Base-by-base conservation (phyloP, 2,113 vertebrate genomes). In the Gallinago undulata region DNA sequence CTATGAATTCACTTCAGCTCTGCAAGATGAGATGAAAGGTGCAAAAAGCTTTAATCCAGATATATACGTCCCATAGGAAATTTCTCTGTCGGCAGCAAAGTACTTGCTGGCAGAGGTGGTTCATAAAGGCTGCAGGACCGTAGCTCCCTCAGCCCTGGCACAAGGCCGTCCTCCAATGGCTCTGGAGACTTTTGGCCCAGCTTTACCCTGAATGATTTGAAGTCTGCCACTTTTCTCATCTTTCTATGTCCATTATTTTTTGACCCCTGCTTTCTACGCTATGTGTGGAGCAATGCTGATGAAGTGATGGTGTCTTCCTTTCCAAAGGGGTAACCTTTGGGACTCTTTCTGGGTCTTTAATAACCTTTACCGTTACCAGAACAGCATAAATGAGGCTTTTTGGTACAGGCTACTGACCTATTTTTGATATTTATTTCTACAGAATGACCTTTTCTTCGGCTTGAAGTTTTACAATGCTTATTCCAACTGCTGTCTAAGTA, bases 381-480 rank as follows among this genome's bases (percentile, higher is more conserved):
- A 62, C 10, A 81, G 50, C 59, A 50, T 28, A 63, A 81, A 63
- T 9, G 31, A 77, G 15, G 62, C 7, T 88, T 85, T 82, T 33
- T 14, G 16, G 57, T 48, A 39, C 25, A 73, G 30, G 11, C 2
- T 33, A 37, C 55, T 89, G 79, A 77, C 37, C n/a, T 74, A 63
- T 48, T 91, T 89, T 74, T 84, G 22, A 35, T 88, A 73, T 86
- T 84, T 86, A 33, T 91, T 92, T 89, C 72, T 59, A 72, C 11
- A 51, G 55, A 86, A 77, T 78, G 18, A 92, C 74, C 56, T 80
- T 90, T 83, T n/a, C 35, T 66, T 84, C 83, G 3, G 0, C 69
- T 89, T 87, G 13, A 93, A 51, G 31, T 87, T 82, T 93, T 64
- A 63, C 14, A 51, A 15, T 50, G 48, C 16, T 74, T 95, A 72